Base-by-base conservation (phyloP, 2,113 vertebrate genomes). In the Gambusia holbrooki region DNA sequence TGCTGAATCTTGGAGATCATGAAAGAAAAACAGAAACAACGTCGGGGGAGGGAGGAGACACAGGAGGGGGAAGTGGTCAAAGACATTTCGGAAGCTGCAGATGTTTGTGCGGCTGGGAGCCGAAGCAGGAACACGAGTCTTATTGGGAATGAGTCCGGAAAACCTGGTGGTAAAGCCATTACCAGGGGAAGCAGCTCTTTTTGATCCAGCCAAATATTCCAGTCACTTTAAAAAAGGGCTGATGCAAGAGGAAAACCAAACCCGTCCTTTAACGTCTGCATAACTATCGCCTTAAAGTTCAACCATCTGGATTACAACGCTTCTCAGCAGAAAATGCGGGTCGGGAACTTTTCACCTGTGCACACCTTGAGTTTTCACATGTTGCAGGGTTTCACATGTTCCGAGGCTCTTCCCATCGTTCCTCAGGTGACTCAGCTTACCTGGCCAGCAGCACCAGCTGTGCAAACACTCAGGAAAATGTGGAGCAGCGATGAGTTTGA, bases 141-240 rank as follows among this genome's bases (percentile, higher is more conserved):
- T 86, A 91, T 90, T 90, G 88, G 82, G 71, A 83, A 74, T 73
- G 64, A 74, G 71, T 84, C 78, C 85, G 79, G 69, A 80, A 79
- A 84, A 88, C 81, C 83, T 87, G 82, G 89, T 93, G 93, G 87
- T 94, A 94, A 94, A 94, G 77, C 70, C 90, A 94, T 94, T 94
- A 93, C 62, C 74, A 79, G 80, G 66, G 10, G 45, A 86, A 69
- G 77, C 81, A 85, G 86, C 82, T 85, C 51, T n/a, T 81, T 82
- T 82, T 88, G 77, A 82, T 88, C 77, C 80, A 86, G 88, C 76
- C 90, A 81, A 87, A 88, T 83, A 90, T 91, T 92, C 89, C 90
- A 93, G 86, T 79, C 88, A 89, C 82, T 82, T 77, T 71, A 80
- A 71, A 90, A 93, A 91, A 93, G 84, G 86, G 92, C 90, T 93